phyloP scores from a whole-genome alignment of 2,888 invertebrate genomes.

The Tipula helvola region DNA sequence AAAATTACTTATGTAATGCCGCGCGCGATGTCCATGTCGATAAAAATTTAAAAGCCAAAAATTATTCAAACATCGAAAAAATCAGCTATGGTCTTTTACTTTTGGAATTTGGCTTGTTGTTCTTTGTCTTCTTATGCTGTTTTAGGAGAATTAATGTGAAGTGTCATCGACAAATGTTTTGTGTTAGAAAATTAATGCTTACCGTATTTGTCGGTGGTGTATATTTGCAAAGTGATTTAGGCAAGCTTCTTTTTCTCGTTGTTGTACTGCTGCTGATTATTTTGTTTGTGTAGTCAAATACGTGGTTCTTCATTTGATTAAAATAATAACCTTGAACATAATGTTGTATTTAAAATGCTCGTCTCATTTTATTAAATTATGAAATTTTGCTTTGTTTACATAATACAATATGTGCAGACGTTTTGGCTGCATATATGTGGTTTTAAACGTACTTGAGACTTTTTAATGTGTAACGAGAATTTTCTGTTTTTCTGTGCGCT shows the following conservation, averaged over 20 bases:
- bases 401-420: too few relatives aligned
- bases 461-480: not conserved
- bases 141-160: not conserved
- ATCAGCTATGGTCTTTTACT: not conserved
- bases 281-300: not conserved
- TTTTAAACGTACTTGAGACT: too few relatives aligned
- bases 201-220: not conserved
- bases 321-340: not conserved
- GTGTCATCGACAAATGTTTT: not conserved
- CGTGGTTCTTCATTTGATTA: not conserved
- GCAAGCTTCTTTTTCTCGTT: not conserved
- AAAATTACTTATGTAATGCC: not conserved
- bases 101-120: not conserved
- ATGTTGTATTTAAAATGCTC: not conserved
- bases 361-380: not conserved
- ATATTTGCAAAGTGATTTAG: not conserved
- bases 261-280: not conserved
- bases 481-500: not conserved
- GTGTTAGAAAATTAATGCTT: not conserved
- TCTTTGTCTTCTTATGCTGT: not conserved
- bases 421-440: too few relatives aligned
- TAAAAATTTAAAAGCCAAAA: not conserved
- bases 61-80: not conserved
- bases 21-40: not conserved
- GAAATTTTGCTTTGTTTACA: too few relatives aligned